Evolutionary conservation across 2,888 invertebrate species (phyloP).

Genomic region (Lamellibrachia columna): DNA sequence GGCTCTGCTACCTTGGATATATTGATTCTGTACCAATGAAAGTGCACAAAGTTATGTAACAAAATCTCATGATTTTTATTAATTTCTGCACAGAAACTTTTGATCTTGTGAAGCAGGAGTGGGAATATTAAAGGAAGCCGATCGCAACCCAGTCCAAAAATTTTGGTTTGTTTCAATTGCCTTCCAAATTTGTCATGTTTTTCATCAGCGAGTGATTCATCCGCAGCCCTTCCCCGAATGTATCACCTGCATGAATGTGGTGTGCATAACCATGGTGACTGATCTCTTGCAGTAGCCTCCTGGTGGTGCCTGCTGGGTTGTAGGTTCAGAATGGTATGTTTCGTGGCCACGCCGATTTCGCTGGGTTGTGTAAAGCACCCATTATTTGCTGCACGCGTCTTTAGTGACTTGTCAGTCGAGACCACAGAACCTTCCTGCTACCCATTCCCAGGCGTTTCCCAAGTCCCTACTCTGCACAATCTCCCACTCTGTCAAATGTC

Average conservation of each 20-base stretch:
- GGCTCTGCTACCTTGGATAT: neutral
- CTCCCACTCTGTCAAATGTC: neutral
- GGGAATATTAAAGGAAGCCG: neutral
- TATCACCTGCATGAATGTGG: slow-evolving; percentile 16
- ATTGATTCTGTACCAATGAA: neutral
- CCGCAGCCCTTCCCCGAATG: neutral
- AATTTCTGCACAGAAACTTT: neutral
- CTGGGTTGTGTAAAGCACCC: neutral
- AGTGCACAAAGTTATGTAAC: neutral
- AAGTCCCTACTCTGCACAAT: neutral
- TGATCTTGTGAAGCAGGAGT: neutral
- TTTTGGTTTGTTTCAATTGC: neutral
- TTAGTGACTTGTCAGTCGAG: neutral
- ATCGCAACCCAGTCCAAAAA: neutral
- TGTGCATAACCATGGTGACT: slow-evolving; percentile 16
- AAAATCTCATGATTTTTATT: neutral
- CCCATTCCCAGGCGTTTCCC: neutral
- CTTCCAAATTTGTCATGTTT: neutral
- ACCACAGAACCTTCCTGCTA: neutral
- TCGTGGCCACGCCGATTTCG: neutral
- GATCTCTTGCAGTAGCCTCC: slow-evolving; percentile 9
- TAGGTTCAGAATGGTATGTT: neutral
- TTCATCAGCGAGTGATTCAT: neutral
- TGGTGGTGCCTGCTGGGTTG: neutral
- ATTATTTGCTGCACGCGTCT: neutral